Evolutionary conservation across 2,113 vertebrate species (phyloP).

Genomic region (Bubo scandiacus): DNA sequence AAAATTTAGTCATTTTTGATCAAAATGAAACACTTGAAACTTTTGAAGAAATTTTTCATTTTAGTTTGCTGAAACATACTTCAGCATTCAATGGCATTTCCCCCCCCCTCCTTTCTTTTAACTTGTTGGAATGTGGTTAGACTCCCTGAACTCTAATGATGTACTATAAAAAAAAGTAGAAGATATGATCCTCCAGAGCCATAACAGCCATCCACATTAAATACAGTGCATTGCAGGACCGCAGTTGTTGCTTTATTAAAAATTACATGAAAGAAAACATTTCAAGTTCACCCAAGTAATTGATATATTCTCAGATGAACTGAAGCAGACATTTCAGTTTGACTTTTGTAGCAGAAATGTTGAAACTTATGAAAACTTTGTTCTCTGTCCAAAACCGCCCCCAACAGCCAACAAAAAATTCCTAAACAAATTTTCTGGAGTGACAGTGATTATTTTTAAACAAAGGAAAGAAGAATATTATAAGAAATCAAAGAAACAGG

Average conservation of each 20-base stretch:
- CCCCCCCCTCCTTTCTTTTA: background rate
- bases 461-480: background rate
- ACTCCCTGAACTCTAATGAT: background rate
- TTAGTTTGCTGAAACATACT: background rate
- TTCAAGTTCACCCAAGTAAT: background rate
- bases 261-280: background rate
- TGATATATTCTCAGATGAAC: background rate
- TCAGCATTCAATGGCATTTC: background rate
- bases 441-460: slow-evolving; percentile 10
- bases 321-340: background rate
- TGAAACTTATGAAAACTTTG: background rate
- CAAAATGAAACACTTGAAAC: background rate
- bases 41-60: background rate
- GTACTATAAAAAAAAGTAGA: background rate
- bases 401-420: background rate
- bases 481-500: background rate
- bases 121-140: background rate
- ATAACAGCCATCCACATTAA: background rate
- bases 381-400: slow-evolving; percentile 8
- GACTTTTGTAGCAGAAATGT: background rate
- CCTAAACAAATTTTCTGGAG: background rate
- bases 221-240: background rate
- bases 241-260: background rate
- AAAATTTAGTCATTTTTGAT: background rate
- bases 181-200: background rate